Evolutionary conservation across 2,888 invertebrate genomes (phyloP).

Genomic region (Caenorhabditis sp.): DNA sequence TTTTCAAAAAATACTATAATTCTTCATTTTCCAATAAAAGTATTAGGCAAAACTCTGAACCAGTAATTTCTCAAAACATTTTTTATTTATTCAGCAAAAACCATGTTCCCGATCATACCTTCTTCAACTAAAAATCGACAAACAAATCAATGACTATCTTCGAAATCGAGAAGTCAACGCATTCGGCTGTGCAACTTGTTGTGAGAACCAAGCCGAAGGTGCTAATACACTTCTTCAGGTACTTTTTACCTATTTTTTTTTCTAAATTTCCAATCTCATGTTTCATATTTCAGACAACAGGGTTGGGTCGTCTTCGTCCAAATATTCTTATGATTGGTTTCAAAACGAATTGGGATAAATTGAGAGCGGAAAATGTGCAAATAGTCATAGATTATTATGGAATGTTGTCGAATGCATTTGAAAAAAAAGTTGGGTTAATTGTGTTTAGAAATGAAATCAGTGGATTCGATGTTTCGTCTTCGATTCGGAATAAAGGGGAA

Average conservation of each 20-base stretch:
- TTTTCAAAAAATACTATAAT: too few relatives aligned
- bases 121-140: constrained; percentile 38
- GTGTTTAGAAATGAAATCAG: constrained; percentile 33
- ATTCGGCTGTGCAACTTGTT: constrained; percentile 37
- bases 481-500: constrained; percentile 27
- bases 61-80: too few relatives aligned
- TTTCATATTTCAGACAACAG: constrained; percentile 38
- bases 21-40: too few relatives aligned
- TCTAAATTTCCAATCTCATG: too few relatives aligned
- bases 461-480: constrained; percentile 42
- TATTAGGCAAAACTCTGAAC: too few relatives aligned
- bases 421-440: constrained; percentile 39
- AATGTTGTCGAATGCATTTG: constrained; percentile 42
- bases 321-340: constrained; percentile 49
- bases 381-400: constrained; percentile 24
- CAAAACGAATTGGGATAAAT: constrained; percentile 38
- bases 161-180: constrained; percentile 28
- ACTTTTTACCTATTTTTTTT: neutral
- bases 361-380: neutral
- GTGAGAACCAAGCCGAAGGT: constrained; percentile 25
- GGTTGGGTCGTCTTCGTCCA: constrained; percentile 42
- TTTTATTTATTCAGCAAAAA: constrained; percentile 14
- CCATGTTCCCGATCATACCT: constrained; percentile 35
- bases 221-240: constrained; percentile 37
- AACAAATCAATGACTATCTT: constrained; percentile 41